Percentiles rank a stretch among this genome's conserved stretches.
Evolutionary conservation across 2,888 invertebrate species (phyloP).

Genomic region (Rotaria socialis): DNA sequence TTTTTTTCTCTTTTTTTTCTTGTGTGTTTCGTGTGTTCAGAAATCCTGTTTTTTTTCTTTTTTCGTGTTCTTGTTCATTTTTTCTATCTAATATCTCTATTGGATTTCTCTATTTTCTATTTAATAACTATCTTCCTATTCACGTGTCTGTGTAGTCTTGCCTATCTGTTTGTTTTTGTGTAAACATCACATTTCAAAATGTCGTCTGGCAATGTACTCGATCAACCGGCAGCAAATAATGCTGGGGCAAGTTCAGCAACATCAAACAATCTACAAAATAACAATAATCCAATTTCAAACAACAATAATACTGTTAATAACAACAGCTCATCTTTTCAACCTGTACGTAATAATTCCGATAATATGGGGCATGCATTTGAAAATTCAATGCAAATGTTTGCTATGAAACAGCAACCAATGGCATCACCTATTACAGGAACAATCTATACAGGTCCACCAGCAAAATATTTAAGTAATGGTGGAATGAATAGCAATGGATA

Average conservation of each 20-base stretch:
- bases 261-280: not conserved
- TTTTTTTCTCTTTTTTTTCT: constrained; percentile 14
- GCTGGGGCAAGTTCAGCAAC: not conserved
- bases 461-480: not conserved
- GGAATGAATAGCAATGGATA: not conserved
- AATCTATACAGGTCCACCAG: constrained; percentile 25
- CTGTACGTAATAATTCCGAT: not conserved
- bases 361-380: not conserved
- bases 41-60: not conserved
- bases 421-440: constrained; percentile 23
- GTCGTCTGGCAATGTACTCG: constrained; percentile 25
- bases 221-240: not conserved
- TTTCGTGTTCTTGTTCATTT: not conserved
- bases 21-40: constrained; percentile 26
- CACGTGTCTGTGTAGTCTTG: constrained; percentile 4
- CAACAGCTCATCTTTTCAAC: not conserved
- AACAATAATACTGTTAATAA: not conserved
- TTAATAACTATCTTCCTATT: not conserved
- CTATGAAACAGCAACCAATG: constrained; percentile 20
- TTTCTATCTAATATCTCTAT: not conserved
- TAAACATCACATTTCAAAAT: not conserved
- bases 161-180: not conserved
- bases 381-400: constrained; percentile 28
- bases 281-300: not conserved
- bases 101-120: constrained; percentile 16